phyloP scores from a whole-genome alignment of 2,113 vertebrate species.

The Anarrhichthys ocellatus region DNA sequence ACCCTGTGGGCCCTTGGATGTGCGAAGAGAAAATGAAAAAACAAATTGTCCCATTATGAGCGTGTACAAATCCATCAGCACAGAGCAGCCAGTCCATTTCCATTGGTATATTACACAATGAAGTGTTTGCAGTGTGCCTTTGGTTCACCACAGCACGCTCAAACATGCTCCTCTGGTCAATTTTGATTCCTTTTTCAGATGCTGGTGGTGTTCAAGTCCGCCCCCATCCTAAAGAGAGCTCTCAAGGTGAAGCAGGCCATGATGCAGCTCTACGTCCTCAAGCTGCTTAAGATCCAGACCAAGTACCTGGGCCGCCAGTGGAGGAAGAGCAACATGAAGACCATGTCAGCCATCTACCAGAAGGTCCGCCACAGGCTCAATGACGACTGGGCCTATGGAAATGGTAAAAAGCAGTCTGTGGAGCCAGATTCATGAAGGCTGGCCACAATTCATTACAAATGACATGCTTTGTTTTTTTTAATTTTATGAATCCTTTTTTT shows the following conservation, averaged over 20 bases:
- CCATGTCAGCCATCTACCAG: conserved; percentile 99
- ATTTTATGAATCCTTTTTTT: not conserved
- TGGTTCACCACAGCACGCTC: not conserved
- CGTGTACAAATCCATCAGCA: not conserved
- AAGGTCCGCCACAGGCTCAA: conserved; percentile 98
- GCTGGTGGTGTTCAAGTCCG: conserved; percentile 98
- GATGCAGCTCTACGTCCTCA: conserved; percentile 97
- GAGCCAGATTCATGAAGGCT: conserved; percentile 54
- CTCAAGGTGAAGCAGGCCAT: conserved; percentile 98
- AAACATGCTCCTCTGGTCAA: not conserved
- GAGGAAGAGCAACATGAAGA: conserved; percentile 99
- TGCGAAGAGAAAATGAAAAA: not conserved
- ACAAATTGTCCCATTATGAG: not conserved
- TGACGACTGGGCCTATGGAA: conserved; percentile 98
- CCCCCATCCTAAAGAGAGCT: conserved; percentile 95
- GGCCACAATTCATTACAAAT: not conserved
- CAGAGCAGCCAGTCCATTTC: too few species aligned
- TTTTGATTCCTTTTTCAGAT: conserved; percentile 81
- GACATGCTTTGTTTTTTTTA: not conserved
- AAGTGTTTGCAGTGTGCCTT: not conserved
- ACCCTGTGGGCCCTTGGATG: not conserved
- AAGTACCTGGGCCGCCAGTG: conserved; percentile 98
- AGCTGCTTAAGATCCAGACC: conserved; percentile 97
- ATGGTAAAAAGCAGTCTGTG: conserved; percentile 89
- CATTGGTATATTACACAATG: not conserved